A percentile compares a stretch with the other conserved stretches of the same genome.
Conservation (phyloP, 1,140 invertebrate species). For the Cydia pomonella region DNA sequence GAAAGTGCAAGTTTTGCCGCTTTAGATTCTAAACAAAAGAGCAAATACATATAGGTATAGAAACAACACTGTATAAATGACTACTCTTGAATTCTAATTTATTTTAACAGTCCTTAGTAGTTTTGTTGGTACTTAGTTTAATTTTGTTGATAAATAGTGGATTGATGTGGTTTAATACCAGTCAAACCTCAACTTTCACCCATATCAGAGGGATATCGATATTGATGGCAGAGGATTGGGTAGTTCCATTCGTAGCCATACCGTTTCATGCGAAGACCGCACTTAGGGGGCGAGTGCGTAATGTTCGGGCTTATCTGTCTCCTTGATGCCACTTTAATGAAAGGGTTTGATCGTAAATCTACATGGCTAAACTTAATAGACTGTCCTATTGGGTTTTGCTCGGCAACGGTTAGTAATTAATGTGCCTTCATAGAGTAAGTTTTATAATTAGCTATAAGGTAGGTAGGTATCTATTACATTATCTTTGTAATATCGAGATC, state of each 20-base stretch:
- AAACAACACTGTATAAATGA: too few species aligned
- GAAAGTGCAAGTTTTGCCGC: slow-evolving; percentile 29
- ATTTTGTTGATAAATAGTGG: slow-evolving; percentile 11
- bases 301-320: slow-evolving; percentile 69
- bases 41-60: background rate
- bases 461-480: background rate
- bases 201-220: slow-evolving; percentile 53
- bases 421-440: slow-evolving; percentile 74
- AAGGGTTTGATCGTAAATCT: slow-evolving; percentile 79
- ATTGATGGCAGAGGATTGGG: slow-evolving; percentile 47
- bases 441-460: slow-evolving; percentile 61
- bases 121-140: too few species aligned
- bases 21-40: slow-evolving; percentile 41
- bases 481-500: background rate
- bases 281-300: slow-evolving; percentile 66
- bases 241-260: slow-evolving; percentile 59
- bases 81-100: too few species aligned
- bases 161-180: slow-evolving; percentile 33
- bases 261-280: slow-evolving; percentile 60
- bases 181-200: slow-evolving; percentile 59
- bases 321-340: slow-evolving; percentile 79
- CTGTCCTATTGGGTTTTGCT: slow-evolving; percentile 68
- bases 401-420: slow-evolving; percentile 71
- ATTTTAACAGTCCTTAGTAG: background rate
- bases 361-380: slow-evolving; percentile 73